These are phyloP conservation scores for Caloenas nicobarica DNA, from an alignment of 2,113 vertebrate genomes.

Conservation along the genomic window DNA sequence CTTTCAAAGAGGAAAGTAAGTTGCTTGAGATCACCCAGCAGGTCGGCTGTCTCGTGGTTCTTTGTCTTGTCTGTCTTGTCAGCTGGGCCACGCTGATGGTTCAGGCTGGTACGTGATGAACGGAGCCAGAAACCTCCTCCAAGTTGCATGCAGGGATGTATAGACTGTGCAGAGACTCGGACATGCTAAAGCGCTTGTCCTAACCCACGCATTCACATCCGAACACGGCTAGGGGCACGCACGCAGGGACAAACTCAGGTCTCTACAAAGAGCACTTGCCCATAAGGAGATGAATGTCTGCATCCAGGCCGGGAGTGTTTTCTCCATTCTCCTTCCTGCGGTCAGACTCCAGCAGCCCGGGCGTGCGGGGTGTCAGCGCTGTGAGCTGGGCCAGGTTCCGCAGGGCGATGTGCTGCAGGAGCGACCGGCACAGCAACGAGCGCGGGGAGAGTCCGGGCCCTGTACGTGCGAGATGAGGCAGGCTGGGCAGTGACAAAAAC, in stretches of 20 bases:
- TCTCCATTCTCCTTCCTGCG: not conserved
- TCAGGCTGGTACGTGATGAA: not conserved
- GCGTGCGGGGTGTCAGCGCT: not conserved
- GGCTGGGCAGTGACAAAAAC: constrained; percentile 43
- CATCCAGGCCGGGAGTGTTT: not conserved
- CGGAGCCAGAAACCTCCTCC: not conserved
- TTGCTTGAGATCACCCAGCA: not conserved
- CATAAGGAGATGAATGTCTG: not conserved
- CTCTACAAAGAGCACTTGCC: not conserved
- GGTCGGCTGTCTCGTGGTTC: not conserved
- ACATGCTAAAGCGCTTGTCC: not conserved
- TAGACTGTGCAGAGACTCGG: not conserved
- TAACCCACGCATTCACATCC: not conserved
- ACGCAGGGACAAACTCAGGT: too few species aligned
- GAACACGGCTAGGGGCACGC: not conserved
- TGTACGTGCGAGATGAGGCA: constrained; percentile 35
- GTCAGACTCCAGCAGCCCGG: too few species aligned
- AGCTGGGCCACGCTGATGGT: not conserved
- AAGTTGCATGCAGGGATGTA: not conserved
- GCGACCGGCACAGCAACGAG: not conserved
- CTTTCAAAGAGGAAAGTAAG: not conserved
- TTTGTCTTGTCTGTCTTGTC: not conserved
- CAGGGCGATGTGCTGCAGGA: not conserved
- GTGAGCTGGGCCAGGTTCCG: not conserved
- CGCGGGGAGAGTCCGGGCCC: constrained; percentile 29